Evolutionary conservation across 1,140 invertebrate genomes (phyloP), one percentile per base, ranked within the genome.

Genomic region (Aphelinus atriplicis): DNA sequence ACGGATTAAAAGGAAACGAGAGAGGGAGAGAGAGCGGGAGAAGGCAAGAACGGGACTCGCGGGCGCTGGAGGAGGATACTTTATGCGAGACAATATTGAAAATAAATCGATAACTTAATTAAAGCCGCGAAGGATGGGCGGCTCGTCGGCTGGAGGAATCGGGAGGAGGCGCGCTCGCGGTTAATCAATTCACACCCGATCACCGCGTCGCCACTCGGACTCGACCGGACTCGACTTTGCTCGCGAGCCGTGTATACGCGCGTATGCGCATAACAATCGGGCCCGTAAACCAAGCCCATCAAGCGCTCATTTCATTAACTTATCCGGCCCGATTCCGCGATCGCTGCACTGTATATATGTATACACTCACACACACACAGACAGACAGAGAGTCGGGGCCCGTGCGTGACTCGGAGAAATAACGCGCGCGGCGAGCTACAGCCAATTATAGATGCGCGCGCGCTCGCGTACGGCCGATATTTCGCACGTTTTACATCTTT

Each of bases 91-190:
- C 79, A 82, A 83, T 83, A 80, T 75, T 78, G 82, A 84, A 84
- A 86, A 85, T 83, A 86, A 86, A 86, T 84, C 80, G 83, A 82
- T 85, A 83, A 85, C 81, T 84, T 84, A 84, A 86, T 86, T 86
- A 85, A 86, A 82, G 63, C 77, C 71, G 65, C 61, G 73, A 73
- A 68, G 62, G 76, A 64, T 66, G 73, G 72, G 78, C 63, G 45
- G 65, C n/a, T 48, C 55, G 64, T 71, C 62, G 70, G 50, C 68
- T 58, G 73, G 60, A 61, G 67, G 67, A 63, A 64, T 73, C 72
- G 67, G 60, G 65, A 74, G 68, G 67, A 64, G 72, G 57, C 65
- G 65, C 50, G 65, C 26, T 26, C 77, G 75, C 72, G 74, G 81
- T 82, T 83, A 85, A 85, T 85, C 82, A 84, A 84, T 84, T 83